These are phyloP conservation scores for Capreolus pygargus DNA, from an alignment of 2,113 vertebrate genomes.

Conservation along the genomic window DNA sequence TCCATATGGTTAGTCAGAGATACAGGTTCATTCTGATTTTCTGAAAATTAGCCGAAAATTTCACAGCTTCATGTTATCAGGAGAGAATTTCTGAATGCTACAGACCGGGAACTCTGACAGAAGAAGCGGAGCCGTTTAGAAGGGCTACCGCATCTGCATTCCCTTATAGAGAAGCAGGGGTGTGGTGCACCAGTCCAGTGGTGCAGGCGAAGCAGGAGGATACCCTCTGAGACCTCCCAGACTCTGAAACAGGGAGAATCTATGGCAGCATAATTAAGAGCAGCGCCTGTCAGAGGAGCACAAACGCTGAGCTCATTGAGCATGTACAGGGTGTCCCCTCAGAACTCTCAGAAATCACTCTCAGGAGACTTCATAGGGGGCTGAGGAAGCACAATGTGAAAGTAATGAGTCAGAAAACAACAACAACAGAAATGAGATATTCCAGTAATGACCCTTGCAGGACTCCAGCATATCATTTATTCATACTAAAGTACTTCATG, in stretches of 20 bases:
- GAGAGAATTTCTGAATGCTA: not conserved
- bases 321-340: not conserved
- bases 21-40: not conserved
- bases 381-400: not conserved
- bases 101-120: too few relatives aligned
- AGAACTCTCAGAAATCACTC: constrained; percentile 5
- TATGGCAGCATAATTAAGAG: rapidly evolving
- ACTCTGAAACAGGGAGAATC: not conserved
- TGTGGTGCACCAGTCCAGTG: rapidly evolving
- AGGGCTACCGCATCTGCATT: not conserved
- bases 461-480: not conserved
- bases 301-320: not conserved
- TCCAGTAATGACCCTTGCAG: not conserved
- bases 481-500: not conserved
- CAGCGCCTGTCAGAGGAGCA: not conserved
- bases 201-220: not conserved
- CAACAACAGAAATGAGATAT: not conserved
- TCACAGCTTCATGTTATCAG: not conserved
- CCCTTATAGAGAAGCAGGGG: not conserved
- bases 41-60: not conserved
- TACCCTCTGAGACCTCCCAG: not conserved
- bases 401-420: not conserved
- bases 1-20: not conserved
- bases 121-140: not conserved
- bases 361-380: not conserved